Conservation (phyloP, 2,888 invertebrate genomes). For the Drosophila lutescens region DNA sequence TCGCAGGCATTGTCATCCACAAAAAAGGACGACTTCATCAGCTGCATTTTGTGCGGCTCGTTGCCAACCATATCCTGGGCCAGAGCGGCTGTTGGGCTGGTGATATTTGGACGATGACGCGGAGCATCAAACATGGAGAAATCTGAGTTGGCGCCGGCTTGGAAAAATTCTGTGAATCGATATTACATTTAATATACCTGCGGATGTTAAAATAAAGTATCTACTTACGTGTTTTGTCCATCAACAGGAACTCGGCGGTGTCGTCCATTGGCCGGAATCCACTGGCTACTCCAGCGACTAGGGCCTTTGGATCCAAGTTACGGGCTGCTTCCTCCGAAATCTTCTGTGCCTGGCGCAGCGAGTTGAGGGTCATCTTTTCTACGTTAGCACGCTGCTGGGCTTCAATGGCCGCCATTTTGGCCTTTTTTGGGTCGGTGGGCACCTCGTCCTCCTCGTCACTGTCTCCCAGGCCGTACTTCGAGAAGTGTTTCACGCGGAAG, state of each 20-base stretch:
- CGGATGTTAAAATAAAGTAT: too few species aligned
- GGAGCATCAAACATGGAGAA: conserved; percentile 75
- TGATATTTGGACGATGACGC: conserved; percentile 53
- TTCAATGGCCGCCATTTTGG: conserved; percentile 68
- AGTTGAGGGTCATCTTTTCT: conserved; percentile 64
- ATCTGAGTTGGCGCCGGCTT: conserved; percentile 66
- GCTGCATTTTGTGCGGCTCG: conserved; percentile 89
- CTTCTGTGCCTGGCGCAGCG: conserved; percentile 67
- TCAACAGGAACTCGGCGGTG: conserved; percentile 77
- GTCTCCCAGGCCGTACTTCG: conserved; percentile 95
- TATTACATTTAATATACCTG: background rate
- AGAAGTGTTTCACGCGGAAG: conserved; percentile 96
- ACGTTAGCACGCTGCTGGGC: conserved; percentile 36
- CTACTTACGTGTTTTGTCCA: conserved; percentile 81
- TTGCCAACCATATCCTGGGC: conserved; percentile 87
- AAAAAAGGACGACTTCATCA: conserved; percentile 93
- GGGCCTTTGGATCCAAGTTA: conserved; percentile 69
- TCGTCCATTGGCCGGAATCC: conserved; percentile 76
- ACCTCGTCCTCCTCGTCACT: conserved; percentile 93
- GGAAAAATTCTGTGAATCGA: conserved; percentile 74
- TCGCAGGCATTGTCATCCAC: conserved; percentile 78
- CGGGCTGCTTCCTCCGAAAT: conserved; percentile 72
- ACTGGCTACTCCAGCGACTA: conserved; percentile 50
- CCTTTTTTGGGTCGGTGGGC: conserved; percentile 83
- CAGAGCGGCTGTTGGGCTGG: conserved; percentile 87